These are phyloP conservation scores for Tribolium castaneum DNA, from an alignment of 1,140 invertebrate genomes.

Conservation along the genomic window DNA sequence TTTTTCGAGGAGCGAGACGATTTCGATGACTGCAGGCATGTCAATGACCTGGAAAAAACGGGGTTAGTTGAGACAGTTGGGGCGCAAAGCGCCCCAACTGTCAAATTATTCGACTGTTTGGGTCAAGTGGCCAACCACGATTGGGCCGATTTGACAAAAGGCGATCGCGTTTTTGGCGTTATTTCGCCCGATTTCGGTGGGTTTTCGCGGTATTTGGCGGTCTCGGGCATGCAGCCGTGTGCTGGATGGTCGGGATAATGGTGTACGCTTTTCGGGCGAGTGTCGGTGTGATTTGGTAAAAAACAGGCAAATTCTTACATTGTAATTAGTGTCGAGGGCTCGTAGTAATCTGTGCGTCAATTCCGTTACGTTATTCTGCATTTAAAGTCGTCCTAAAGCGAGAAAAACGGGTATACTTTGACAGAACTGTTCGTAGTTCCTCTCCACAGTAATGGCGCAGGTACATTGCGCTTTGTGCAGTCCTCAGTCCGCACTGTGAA, in stretches of 20 bases:
- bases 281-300: not conserved
- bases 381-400: conserved; percentile 65
- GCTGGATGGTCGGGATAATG: conserved; percentile 43
- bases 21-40: conserved; percentile 91
- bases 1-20: conserved; percentile 92
- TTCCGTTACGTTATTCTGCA: conserved; percentile 73
- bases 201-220: not conserved
- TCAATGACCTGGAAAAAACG: conserved; percentile 85
- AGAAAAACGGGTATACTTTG: conserved; percentile 64
- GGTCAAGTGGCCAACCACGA: not conserved
- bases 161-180: conserved; percentile 4
- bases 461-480: conserved; percentile 65
- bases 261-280: conserved; percentile 45
- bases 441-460: conserved; percentile 64
- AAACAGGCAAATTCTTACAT: conserved; percentile 68
- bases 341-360: conserved; percentile 74
- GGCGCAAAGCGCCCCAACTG: not conserved
- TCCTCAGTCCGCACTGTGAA: conserved; percentile 63
- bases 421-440: conserved; percentile 63
- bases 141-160: not conserved
- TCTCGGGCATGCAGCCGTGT: conserved; percentile 51
- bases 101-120: not conserved
- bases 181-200: not conserved
- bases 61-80: conserved; percentile 15
- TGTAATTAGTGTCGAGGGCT: conserved; percentile 75